phyloP scores from a whole-genome alignment of 2,113 vertebrate species.

The Microcebus ravelobensis region DNA sequence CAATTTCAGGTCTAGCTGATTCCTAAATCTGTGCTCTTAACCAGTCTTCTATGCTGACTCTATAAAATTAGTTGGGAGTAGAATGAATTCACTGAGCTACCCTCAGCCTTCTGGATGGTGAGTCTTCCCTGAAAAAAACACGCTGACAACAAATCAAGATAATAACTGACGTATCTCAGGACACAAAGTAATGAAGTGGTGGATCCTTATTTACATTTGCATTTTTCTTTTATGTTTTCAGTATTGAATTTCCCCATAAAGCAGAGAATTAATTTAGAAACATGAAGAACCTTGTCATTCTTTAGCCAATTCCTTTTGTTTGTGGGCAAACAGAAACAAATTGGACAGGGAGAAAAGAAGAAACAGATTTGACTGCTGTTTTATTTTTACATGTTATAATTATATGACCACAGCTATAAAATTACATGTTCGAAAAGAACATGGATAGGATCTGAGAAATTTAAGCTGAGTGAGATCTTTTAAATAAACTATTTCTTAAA shows the following conservation, averaged over 20 bases:
- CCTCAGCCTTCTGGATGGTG: neutral
- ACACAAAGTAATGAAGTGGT: neutral
- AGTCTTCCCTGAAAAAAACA: neutral
- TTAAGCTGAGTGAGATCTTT: neutral
- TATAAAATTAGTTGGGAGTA: neutral
- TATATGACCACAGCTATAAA: neutral
- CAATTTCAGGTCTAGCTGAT: neutral
- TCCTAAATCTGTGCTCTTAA: neutral
- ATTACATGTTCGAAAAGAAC: neutral
- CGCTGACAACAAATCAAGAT: neutral
- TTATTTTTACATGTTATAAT: constrained; percentile 28
- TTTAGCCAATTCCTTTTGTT: constrained; percentile 39
- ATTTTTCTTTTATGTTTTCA: neutral
- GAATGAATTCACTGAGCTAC: neutral
- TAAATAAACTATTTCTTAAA: neutral
- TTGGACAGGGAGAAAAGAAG: neutral
- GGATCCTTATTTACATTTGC: neutral
- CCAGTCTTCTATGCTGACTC: neutral
- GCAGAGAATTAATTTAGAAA: constrained; percentile 48
- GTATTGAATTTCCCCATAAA: constrained; percentile 37
- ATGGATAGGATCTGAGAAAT: neutral
- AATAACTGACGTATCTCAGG: neutral
- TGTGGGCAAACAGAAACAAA: constrained; percentile 40
- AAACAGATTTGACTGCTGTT: constrained; percentile 10
- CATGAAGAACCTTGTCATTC: constrained; percentile 8